phyloP scores from a whole-genome alignment of 2,113 vertebrate genomes.

The Hystrix cristata region DNA sequence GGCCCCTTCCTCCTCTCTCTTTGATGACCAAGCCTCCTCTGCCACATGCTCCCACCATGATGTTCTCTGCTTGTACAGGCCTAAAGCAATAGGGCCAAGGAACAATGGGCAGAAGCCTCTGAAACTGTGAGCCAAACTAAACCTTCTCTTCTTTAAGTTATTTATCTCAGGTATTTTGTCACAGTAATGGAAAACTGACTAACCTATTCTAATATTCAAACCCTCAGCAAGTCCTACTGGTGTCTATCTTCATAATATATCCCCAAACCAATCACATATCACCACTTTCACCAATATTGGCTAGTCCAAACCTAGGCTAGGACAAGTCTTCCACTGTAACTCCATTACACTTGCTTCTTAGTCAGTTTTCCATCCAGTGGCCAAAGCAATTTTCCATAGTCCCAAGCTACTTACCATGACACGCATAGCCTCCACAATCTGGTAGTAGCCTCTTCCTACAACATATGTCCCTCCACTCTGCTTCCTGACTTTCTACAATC shows the following conservation, averaged over 20 bases:
- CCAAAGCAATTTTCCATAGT: neutral
- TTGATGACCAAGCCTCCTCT: neutral
- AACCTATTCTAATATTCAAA: neutral
- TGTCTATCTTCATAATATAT: neutral
- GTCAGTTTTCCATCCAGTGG: neutral
- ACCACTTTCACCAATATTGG: neutral
- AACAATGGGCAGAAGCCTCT: neutral
- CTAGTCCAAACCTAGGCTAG: neutral
- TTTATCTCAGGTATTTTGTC: neutral
- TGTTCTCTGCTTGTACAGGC: neutral
- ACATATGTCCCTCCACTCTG: neutral
- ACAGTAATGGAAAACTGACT: neutral
- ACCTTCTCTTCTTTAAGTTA: neutral
- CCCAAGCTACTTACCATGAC: neutral
- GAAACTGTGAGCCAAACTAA: neutral
- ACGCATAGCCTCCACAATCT: rapidly evolving
- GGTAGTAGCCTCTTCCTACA: neutral
- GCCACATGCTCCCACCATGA: neutral
- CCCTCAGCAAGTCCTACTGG: neutral
- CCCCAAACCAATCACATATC: neutral
- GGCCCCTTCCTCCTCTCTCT: neutral
- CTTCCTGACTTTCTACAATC: neutral
- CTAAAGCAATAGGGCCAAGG: neutral
- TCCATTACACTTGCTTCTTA: neutral
- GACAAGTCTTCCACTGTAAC: neutral